A percentile compares a stretch with the other conserved stretches of the same genome.
phyloP scores from a whole-genome alignment of 2,113 vertebrate genomes.

The Oryzias woworae region DNA sequence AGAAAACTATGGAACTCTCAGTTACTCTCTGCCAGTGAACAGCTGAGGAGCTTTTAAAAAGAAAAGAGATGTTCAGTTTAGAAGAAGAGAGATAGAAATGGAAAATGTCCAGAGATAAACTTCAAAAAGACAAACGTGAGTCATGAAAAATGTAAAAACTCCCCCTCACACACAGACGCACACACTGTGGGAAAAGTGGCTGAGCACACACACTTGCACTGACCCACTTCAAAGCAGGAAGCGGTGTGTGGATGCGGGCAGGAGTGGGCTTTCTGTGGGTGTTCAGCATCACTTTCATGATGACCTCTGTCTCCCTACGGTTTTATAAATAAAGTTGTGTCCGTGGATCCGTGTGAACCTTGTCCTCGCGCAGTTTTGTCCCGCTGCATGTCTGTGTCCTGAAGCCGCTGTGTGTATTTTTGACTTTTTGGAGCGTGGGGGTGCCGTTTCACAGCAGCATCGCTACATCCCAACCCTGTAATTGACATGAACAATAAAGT shows the following conservation, averaged over 20 bases:
- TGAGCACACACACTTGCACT: slow-evolving; percentile 46
- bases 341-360: neutral
- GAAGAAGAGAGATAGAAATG: too few relatives aligned
- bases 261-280: slow-evolving; percentile 34
- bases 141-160: too few relatives aligned
- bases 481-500: slow-evolving; percentile 57
- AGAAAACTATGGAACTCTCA: too few relatives aligned
- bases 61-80: too few relatives aligned
- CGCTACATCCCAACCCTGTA: slow-evolving; percentile 31
- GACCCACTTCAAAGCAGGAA: neutral
- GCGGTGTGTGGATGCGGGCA: too few relatives aligned
- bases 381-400: neutral
- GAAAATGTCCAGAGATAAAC: too few relatives aligned
- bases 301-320: slow-evolving; percentile 31
- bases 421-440: slow-evolving; percentile 15
- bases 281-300: slow-evolving; percentile 56
- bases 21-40: too few relatives aligned
- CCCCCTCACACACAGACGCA: too few relatives aligned
- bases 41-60: too few relatives aligned
- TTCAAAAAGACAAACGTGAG: too few relatives aligned
- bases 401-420: slow-evolving; percentile 6
- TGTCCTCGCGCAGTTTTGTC: neutral
- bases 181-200: too few relatives aligned
- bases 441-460: slow-evolving; percentile 1
- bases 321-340: slow-evolving; percentile 53